phyloP scores from a whole-genome alignment of 1,140 invertebrate genomes.

The Elymnias hypermnestra region DNA sequence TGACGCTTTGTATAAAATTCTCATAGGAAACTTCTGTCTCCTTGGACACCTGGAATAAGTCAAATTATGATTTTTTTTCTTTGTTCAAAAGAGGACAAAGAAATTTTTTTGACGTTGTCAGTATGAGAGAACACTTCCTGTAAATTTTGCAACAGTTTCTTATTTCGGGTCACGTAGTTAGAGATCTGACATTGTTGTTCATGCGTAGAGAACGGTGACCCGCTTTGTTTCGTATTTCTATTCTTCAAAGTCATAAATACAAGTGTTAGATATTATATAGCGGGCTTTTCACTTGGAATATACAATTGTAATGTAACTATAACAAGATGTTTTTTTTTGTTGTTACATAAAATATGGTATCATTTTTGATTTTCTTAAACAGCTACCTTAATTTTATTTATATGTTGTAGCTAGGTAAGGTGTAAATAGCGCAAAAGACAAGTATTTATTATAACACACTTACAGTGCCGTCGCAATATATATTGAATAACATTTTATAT shows the following conservation, averaged over 20 bases:
- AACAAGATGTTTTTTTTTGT: no score
- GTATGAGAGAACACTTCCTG: slow-evolving; percentile 3
- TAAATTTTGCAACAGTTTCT: slow-evolving; percentile 2
- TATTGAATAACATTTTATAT: no score
- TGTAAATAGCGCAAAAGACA: no score
- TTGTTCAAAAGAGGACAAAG: slow-evolving; percentile 2
- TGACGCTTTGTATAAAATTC: background rate
- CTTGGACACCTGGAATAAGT: slow-evolving; percentile 1
- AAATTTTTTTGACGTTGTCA: slow-evolving; percentile 3
- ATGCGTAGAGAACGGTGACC: background rate
- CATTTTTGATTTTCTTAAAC: no score
- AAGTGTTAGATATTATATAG: background rate
- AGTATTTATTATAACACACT: no score
- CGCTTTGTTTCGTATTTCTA: background rate
- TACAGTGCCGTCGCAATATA: no score
- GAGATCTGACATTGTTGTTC: slow-evolving; percentile 1
- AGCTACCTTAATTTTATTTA: no score
- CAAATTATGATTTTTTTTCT: slow-evolving; percentile 4
- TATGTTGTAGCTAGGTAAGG: no score
- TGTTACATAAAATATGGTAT: no score
- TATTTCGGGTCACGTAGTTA: slow-evolving; percentile 2
- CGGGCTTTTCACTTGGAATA: no score
- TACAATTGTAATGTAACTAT: no score
- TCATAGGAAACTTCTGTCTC: background rate
- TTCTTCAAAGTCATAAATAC: background rate